Evolutionary conservation across 64 coral and sea anemone genomes (phyloP), one percentile per base, ranked within the genome.

Genomic region (Stylophora pistillata): DNA sequence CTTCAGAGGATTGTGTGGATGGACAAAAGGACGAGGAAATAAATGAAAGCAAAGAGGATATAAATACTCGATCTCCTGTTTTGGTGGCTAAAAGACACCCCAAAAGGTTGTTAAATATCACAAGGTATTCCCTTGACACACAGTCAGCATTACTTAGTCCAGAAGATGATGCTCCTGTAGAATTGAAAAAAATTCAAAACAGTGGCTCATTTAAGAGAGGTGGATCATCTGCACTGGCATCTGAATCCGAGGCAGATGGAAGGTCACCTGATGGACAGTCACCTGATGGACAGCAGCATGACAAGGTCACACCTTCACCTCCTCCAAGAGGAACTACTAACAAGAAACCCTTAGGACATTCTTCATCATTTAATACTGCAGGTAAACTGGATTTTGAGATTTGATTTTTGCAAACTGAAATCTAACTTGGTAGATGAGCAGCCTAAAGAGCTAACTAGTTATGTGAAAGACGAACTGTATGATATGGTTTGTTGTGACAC

Each of bases 141-240:
- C 58, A 65, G 41, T 23, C 79, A 47, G 59, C 15, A 30, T 31
- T 82, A 21, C 79, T 82, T 16, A 82, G 79, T 32, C 79, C 79
- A 64, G 79, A 82, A 23, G 79, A 82, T 68, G 64, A 68, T 21
- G 41, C 14, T 65, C 13, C 10, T 14, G 59, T 34, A 20, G 79
- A 82, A 31, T 82, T 82, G 47, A 82, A 1, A 30, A 37, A 82
- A 30, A 65, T 82, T 65, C 58, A 31, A 82, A 64, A 30, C 30
- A 82, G 15, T 30, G 29, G 17, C 30, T 82, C 79, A 65, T 34
- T 82, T 62, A 58, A 63, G 41, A 34, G 2, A n/a, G 17, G 15
- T 21, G 56, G 16, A 31, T 21, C 59, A 12, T 10, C 58, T 26
- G 32, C 41, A 10, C 20, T 59, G 47, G n/a, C 64, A 68, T 68